These are phyloP conservation scores for Brachionus manjavacas DNA, from an alignment of 1,140 invertebrate species.

Conservation along the genomic window DNA sequence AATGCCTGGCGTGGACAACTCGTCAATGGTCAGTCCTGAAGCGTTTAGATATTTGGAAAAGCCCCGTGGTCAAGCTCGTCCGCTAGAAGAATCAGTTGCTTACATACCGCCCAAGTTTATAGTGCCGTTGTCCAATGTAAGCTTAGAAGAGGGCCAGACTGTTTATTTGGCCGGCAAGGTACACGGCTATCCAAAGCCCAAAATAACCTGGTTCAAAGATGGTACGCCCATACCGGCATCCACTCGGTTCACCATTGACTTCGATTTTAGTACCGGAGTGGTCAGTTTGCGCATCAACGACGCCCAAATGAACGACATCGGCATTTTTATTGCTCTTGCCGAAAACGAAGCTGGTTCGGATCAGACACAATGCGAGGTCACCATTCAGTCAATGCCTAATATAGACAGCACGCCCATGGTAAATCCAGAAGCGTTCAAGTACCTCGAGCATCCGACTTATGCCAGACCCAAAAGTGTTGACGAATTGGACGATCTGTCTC, in stretches of 20 bases:
- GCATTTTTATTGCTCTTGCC: conserved; percentile 59
- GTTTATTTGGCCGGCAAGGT: conserved; percentile 89
- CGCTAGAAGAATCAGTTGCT: neutral
- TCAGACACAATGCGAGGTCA: conserved; percentile 53
- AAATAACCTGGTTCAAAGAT: conserved; percentile 94
- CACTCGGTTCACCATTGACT: conserved; percentile 61
- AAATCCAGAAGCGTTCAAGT: conserved; percentile 50
- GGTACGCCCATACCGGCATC: conserved; percentile 57
- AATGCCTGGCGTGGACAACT: neutral
- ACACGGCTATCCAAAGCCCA: conserved; percentile 83
- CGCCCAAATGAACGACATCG: conserved; percentile 83
- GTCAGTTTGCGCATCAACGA: conserved; percentile 71
- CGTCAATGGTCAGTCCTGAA: conserved; percentile 31
- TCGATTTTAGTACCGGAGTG: conserved; percentile 81
- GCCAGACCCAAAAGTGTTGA: neutral
- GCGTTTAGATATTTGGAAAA: conserved; percentile 26
- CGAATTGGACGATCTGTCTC: neutral
- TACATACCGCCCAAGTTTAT: conserved; percentile 72
- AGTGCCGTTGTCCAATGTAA: conserved; percentile 78
- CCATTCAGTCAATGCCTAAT: conserved; percentile 49
- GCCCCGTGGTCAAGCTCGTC: neutral
- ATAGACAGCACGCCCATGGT: conserved; percentile 56
- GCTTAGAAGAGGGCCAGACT: conserved; percentile 82
- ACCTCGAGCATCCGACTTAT: neutral
- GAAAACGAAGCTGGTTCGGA: conserved; percentile 53